These are phyloP conservation scores for Vollenhovia emeryi DNA, from an alignment of 1,140 invertebrate species.

Conservation along the genomic window DNA sequence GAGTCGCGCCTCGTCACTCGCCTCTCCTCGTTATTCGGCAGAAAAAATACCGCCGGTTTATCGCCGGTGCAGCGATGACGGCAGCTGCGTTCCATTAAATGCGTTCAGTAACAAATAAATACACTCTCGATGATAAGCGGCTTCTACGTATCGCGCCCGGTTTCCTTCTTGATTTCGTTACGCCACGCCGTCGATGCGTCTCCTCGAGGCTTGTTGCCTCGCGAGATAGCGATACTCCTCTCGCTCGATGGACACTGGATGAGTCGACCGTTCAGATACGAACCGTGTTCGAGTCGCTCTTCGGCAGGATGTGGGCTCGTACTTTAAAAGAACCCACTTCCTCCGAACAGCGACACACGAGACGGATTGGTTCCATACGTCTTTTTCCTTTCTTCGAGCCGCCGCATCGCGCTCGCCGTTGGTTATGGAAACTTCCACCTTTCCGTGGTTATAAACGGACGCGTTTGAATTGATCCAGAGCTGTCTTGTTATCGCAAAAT, in stretches of 20 bases:
- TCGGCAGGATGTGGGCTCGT: slow-evolving; percentile 57
- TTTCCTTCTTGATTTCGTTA: slow-evolving; percentile 37
- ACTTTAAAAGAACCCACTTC: slow-evolving; percentile 76
- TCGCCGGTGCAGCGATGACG: slow-evolving; percentile 47
- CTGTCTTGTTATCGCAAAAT: background rate
- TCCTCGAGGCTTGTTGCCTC: slow-evolving; percentile 5
- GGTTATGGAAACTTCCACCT: background rate
- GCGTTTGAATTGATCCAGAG: background rate
- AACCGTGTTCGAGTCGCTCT: slow-evolving; percentile 13
- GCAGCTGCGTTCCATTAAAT: slow-evolving; percentile 44
- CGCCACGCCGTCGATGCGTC: background rate
- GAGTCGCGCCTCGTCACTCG: background rate
- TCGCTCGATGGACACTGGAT: slow-evolving; percentile 25
- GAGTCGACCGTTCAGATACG: no score
- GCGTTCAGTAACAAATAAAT: slow-evolving; percentile 47
- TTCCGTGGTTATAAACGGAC: background rate
- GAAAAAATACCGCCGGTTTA: slow-evolving; percentile 34
- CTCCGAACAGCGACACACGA: slow-evolving; percentile 78
- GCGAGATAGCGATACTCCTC: slow-evolving; percentile 40
- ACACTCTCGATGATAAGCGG: slow-evolving; percentile 24
- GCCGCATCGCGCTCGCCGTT: background rate
- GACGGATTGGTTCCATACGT: slow-evolving; percentile 65
- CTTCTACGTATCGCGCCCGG: slow-evolving; percentile 20
- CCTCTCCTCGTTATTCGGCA: slow-evolving; percentile 34
- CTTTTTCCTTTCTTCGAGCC: slow-evolving; percentile 52